Conservation (phyloP, 2,113 vertebrate genomes). For the Mixornis gularis region DNA sequence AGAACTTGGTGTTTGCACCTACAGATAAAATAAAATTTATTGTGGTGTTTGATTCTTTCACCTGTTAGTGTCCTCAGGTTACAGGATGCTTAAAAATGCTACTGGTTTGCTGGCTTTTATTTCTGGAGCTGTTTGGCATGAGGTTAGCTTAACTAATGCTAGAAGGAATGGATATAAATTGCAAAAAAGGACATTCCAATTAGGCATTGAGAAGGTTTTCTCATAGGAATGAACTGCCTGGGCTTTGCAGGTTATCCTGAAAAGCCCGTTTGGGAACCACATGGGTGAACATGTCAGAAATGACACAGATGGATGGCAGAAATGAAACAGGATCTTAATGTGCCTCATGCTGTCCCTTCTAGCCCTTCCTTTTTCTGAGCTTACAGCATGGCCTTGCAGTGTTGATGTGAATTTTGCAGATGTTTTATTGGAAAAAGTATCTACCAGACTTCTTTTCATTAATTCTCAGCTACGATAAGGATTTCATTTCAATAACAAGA, state of each 20-base stretch:
- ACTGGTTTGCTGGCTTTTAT: neutral
- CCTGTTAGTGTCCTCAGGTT: neutral
- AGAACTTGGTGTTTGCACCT: conserved; percentile 68
- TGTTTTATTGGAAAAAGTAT: neutral
- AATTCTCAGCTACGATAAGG: neutral
- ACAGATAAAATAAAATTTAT: conserved; percentile 31
- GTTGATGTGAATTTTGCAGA: neutral
- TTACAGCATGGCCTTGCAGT: neutral
- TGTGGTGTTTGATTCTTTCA: neutral
- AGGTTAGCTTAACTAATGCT: neutral
- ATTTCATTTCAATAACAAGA: neutral
- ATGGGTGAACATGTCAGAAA: neutral
- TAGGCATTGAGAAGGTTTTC: neutral
- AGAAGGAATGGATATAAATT: neutral
- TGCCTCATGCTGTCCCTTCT: neutral
- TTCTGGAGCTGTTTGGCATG: neutral
- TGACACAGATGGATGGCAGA: neutral
- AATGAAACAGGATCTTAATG: neutral
- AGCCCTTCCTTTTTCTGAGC: neutral
- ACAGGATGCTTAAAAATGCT: neutral
- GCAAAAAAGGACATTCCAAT: neutral
- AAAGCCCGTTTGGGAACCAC: neutral
- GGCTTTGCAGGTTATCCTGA: neutral
- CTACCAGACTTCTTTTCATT: neutral
- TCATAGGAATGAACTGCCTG: neutral